phyloP scores from a whole-genome alignment of 2,113 vertebrate species.

The Trogon surrucura region DNA sequence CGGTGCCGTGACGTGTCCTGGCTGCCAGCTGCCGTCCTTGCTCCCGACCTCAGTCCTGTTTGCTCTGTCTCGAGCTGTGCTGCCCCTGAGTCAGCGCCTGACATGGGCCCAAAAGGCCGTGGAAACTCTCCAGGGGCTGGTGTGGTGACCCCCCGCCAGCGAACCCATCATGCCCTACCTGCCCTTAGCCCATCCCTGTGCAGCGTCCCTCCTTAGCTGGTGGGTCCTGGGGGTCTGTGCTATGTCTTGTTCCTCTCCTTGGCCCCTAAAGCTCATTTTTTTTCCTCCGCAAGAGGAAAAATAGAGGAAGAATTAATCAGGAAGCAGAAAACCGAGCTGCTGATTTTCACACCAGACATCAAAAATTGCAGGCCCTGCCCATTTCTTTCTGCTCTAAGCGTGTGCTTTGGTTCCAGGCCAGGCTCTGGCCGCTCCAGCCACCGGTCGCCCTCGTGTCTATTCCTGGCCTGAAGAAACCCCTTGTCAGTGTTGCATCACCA shows the following conservation, averaged over 20 bases:
- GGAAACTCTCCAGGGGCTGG: background rate
- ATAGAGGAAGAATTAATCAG: background rate
- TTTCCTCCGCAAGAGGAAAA: background rate
- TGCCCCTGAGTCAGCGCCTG: rapidly evolving
- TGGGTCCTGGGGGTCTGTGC: background rate
- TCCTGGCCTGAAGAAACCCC: background rate
- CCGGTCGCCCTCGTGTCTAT: background rate
- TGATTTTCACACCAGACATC: background rate
- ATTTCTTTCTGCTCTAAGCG: background rate
- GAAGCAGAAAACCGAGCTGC: background rate
- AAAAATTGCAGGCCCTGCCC: background rate
- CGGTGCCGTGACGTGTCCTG: rapidly evolving
- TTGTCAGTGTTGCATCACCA: background rate
- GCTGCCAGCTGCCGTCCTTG: background rate
- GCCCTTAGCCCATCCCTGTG: rapidly evolving
- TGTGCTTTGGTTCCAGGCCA: background rate
- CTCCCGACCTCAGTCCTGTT: background rate
- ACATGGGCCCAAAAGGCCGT: background rate
- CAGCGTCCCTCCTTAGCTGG: rapidly evolving
- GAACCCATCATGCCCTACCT: rapidly evolving
- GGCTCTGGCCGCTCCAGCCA: background rate
- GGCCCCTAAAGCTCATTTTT: background rate
- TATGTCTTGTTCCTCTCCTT: background rate
- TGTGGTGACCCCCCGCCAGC: background rate
- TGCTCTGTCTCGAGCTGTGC: background rate